Base-by-base conservation (phyloP, 1,140 invertebrate genomes). In the Listronotus bonariensis region DNA sequence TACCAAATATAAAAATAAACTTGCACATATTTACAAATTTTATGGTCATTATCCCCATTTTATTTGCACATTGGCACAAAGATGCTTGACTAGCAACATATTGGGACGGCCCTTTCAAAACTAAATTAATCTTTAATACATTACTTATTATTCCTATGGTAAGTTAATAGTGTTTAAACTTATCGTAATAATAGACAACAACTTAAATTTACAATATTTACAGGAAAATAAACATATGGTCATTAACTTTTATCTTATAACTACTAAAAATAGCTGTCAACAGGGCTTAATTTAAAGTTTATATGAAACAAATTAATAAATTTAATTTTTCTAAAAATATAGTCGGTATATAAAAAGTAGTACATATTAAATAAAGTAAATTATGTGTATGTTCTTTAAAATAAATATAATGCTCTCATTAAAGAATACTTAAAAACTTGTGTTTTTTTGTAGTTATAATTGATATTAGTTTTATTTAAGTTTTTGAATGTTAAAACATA, bases 41-140 rank as follows among this genome's bases (percentile, higher is more conserved):
- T 48, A 48, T 48, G 45, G 45, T 48, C 18, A 42, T n/a, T 18
- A 55, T 43, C 45, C 56, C 56, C 56, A 58, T 48, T 58, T 7
- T 38, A 61, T 52, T 61, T 52, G 58, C 58, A 52, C 58, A 52
- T 61, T 61, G 58, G 58, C 58, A 61, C 58, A 36, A 46, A 41
- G 40, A 61, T 61, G 58, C 58, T 61, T 61, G 58, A 61, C 58
- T 61, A 61, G 58, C 48, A 52, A 51, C 18, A 61, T 61, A 46
- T 40, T 52, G 58, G 58, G 58, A 61, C 58, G 46, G 46, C 40
- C 40, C 46, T 32, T 43, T 56, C 9, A 10, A 20, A 17, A 9
- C n/a, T 18, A 46, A 10, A 11, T 26, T 46, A 14, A 46, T 17
- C n/a, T 18, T 46, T 46, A 11, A 10, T 26, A 46, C 34, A 36